A percentile compares a stretch with the other conserved stretches of the same genome.
Evolutionary conservation across 2,797 vertebrate species (phyloP).

Genomic region (Lepilemur septentrionalis): DNA sequence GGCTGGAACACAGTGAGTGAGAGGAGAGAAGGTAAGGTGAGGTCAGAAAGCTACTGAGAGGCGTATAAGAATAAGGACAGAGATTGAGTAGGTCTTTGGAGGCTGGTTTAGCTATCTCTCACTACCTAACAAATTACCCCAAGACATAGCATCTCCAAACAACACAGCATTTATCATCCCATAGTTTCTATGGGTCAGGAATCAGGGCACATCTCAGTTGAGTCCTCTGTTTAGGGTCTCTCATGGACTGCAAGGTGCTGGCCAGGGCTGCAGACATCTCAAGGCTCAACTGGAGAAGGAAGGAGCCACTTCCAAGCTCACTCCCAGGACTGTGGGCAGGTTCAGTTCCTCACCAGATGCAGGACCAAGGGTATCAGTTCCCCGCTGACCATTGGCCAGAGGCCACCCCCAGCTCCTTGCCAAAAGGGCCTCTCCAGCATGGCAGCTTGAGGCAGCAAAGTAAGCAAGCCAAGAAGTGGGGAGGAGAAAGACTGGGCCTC

Average conservation of each 20-base stretch:
- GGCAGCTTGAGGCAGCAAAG: neutral
- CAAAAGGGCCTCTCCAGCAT: neutral
- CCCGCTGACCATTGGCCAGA: neutral
- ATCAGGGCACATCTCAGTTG: neutral
- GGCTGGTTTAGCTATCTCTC: neutral
- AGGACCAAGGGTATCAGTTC: neutral
- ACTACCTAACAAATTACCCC: neutral
- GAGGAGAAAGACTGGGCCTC: neutral
- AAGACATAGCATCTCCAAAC: neutral
- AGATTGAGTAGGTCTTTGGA: neutral
- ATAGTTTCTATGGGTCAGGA: neutral
- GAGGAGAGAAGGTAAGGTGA: neutral
- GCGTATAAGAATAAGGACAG: too few relatives aligned
- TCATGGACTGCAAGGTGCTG: neutral
- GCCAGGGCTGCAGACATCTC: neutral
- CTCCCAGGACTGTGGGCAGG: neutral
- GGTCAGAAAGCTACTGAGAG: neutral
- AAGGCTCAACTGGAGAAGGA: neutral
- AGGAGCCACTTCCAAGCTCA: neutral
- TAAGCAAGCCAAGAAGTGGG: neutral
- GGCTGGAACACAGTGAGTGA: neutral
- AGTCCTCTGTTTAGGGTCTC: neutral
- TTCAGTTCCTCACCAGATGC: neutral
- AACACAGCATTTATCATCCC: neutral
- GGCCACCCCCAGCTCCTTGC: neutral